Conservation (phyloP, 2,113 vertebrate species). For the Protomyctophum bolini region DNA sequence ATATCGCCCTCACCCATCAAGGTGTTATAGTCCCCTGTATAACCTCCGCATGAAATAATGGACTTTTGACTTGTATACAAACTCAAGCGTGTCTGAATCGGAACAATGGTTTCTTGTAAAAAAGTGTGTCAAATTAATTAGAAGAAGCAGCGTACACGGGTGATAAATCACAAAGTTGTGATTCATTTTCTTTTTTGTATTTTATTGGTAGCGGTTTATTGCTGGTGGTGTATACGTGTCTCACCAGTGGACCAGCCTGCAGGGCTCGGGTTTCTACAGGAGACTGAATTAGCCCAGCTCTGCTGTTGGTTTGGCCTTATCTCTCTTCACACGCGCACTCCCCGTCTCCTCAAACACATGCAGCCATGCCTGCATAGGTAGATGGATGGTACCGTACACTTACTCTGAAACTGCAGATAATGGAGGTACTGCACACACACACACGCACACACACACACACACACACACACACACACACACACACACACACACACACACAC, state of each 20-base stretch:
- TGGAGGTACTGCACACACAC: background rate
- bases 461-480: background rate
- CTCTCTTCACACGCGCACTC: background rate
- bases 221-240: background rate
- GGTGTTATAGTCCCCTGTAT: constrained; percentile 10
- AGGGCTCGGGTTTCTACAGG: background rate
- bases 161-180: constrained; percentile 35
- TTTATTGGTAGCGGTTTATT: constrained; percentile 21
- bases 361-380: too few species aligned
- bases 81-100: constrained; percentile 26
- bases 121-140: constrained; percentile 35
- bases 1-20: constrained; percentile 11
- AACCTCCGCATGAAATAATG: constrained; percentile 23
- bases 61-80: constrained; percentile 25
- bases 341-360: too few species aligned
- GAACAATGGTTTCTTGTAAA: constrained; percentile 29
- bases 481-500: background rate
- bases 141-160: constrained; percentile 7
- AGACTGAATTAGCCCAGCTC: constrained; percentile 16
- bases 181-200: constrained; percentile 15
- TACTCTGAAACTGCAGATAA: too few species aligned
- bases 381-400: too few species aligned
- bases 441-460: background rate
- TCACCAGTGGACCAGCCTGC: background rate
- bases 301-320: background rate